These are phyloP conservation scores for Coryphaenoides rupestris DNA, from an alignment of 2,113 vertebrate species.

Conservation along the genomic window DNA sequence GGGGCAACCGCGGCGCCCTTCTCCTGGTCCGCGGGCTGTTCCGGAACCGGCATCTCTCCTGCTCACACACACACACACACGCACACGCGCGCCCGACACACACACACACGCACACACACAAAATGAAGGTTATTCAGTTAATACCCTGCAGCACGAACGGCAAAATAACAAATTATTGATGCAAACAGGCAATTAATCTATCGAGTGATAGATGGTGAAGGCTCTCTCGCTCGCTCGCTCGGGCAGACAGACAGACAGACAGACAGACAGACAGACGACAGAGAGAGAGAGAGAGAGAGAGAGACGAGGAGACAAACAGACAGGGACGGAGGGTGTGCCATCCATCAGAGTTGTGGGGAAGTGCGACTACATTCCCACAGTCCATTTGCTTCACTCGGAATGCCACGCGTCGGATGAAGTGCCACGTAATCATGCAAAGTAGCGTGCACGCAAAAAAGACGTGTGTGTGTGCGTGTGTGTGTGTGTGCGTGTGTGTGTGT, in stretches of 20 bases:
- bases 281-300: too few relatives aligned
- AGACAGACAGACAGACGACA: neutral
- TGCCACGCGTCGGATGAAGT: too few relatives aligned
- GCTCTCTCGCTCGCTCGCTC: neutral
- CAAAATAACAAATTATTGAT: neutral
- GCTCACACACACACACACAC: slow-evolving; percentile 18
- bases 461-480: too few relatives aligned
- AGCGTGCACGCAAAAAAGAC: too few relatives aligned
- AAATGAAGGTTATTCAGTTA: neutral
- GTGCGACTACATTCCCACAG: too few relatives aligned
- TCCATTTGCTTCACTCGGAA: too few relatives aligned
- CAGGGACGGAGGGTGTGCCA: neutral
- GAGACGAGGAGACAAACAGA: neutral
- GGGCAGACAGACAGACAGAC: neutral
- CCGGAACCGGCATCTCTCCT: slow-evolving; percentile 96
- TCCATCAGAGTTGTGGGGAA: too few relatives aligned
- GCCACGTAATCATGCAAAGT: too few relatives aligned
- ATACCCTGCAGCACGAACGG: neutral
- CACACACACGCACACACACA: neutral
- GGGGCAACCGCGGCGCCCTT: slow-evolving; percentile 89
- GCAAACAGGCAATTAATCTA: too few relatives aligned
- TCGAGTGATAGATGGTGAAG: too few relatives aligned
- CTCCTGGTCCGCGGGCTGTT: slow-evolving; percentile 89
- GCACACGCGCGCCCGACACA: neutral
- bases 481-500: too few relatives aligned